Evolutionary conservation across 2,888 invertebrate species (phyloP), one percentile per base, ranked within the genome.

Genomic region (Archips crataeganus): DNA sequence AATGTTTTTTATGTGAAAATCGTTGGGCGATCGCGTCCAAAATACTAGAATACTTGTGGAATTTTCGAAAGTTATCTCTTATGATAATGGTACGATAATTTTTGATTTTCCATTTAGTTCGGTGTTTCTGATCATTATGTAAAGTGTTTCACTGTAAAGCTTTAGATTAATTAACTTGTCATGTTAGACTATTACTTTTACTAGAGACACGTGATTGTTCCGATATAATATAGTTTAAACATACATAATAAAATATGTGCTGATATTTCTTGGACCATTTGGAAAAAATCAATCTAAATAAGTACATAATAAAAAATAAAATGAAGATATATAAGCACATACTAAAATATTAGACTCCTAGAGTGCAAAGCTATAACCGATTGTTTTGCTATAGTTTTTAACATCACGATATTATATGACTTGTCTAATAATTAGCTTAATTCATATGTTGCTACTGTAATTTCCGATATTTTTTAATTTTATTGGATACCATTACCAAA

Each of bases 1-100:
- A 60, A 70, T 70, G 34, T 65, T 71, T 65, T 51, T n/a, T 23
- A 63, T 74, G 60, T 70, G 34, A 64, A 66, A 87, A 82, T 94
- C 94, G 94, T 94, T 94, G 94, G 94, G 88, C 94, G 94, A 92
- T 93, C 94, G 93, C 87, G 94, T 94, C 93, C 94, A 91, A 77
- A 80, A 79, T 83, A 86, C 90, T 84, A 80, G 84, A 87, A 82
- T 82, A 81, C 88, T 85, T 90, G 84, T 90, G 90, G 88, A 86
- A 87, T 83, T 81, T 77, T 81, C 79, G 70, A 77, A 81, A 76
- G 87, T 91, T 89, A 90, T 91, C 87, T 79, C 73, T 54, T 13
- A 76, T 75, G 79, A 62, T 13, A 75, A 69, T 75, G 76, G 49
- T 82, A 32, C 63, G 88, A 87, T 91, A 89, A 90, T 89, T 87